These are phyloP conservation scores for Endotricha flammealis DNA, from an alignment of 2,888 invertebrate genomes.

Conservation along the genomic window DNA sequence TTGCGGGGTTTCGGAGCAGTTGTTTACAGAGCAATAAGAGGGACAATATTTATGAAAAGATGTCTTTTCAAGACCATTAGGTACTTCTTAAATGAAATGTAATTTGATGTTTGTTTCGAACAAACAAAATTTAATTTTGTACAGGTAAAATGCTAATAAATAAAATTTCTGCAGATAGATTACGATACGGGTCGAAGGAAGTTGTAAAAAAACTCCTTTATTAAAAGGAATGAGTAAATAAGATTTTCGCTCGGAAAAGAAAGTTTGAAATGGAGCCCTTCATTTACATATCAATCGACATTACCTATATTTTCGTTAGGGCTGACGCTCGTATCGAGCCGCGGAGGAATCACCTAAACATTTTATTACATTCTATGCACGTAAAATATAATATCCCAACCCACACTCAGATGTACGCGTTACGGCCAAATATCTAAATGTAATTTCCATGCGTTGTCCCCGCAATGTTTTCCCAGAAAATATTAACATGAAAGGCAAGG, in stretches of 20 bases:
- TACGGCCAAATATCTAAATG: slow-evolving; percentile 77
- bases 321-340: slow-evolving; percentile 23
- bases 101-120: not conserved
- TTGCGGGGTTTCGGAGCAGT: no score
- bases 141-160: slow-evolving; percentile 24
- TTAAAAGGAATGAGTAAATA: slow-evolving; percentile 41
- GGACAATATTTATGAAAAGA: no score
- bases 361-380: slow-evolving; percentile 76
- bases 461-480: slow-evolving; percentile 78
- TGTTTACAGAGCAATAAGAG: no score
- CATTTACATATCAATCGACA: slow-evolving; percentile 72
- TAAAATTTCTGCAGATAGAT: slow-evolving; percentile 16
- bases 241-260: slow-evolving; percentile 38
- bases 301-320: slow-evolving; percentile 50
- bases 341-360: slow-evolving; percentile 58
- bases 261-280: slow-evolving; percentile 54
- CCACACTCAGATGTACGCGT: slow-evolving; percentile 70
- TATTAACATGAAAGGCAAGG: slow-evolving; percentile 77
- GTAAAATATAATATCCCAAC: slow-evolving; percentile 77
- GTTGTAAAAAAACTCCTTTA: slow-evolving; percentile 36
- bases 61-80: no score
- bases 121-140: slow-evolving; percentile 1
- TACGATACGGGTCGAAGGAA: slow-evolving; percentile 23
- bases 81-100: no score
- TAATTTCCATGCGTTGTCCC: slow-evolving; percentile 78